A percentile compares a stretch with the other conserved stretches of the same genome.
Evolutionary conservation across 1,140 invertebrate species (phyloP).

Genomic region (Probaryconus sp.): DNA sequence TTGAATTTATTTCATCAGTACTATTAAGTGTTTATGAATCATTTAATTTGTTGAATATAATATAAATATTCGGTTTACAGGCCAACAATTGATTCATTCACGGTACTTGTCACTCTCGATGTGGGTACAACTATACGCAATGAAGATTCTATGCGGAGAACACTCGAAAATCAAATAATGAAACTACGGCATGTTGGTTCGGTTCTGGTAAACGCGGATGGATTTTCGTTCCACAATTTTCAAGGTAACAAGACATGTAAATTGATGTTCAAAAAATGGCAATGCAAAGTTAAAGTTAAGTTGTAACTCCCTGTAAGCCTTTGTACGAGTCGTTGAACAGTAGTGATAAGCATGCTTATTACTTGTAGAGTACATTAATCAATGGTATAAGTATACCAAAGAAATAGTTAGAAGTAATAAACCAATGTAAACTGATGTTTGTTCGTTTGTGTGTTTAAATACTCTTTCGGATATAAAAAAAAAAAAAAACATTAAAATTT

Average conservation of each 20-base stretch:
- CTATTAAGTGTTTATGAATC: constrained; percentile 9
- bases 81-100: constrained; percentile 69
- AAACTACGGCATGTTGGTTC: constrained; percentile 67
- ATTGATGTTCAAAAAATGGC: not conserved
- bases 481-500: no score
- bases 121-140: constrained; percentile 69
- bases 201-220: constrained; percentile 65
- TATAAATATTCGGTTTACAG: constrained; percentile 42
- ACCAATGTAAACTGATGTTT: constrained; percentile 43
- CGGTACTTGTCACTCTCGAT: constrained; percentile 70
- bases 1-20: not conserved
- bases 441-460: no score
- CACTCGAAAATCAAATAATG: constrained; percentile 69
- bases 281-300: constrained; percentile 28
- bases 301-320: constrained; percentile 7
- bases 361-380: constrained; percentile 44
- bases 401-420: constrained; percentile 52
- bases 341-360: constrained; percentile 58
- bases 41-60: no score
- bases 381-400: constrained; percentile 28
- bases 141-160: constrained; percentile 63
- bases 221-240: constrained; percentile 69
- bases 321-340: constrained; percentile 50
- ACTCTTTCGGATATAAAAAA: no score
- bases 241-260: constrained; percentile 64